These are phyloP conservation scores for Sebastes reedi DNA, from an alignment of 2,797 vertebrate species.

Conservation along the genomic window DNA sequence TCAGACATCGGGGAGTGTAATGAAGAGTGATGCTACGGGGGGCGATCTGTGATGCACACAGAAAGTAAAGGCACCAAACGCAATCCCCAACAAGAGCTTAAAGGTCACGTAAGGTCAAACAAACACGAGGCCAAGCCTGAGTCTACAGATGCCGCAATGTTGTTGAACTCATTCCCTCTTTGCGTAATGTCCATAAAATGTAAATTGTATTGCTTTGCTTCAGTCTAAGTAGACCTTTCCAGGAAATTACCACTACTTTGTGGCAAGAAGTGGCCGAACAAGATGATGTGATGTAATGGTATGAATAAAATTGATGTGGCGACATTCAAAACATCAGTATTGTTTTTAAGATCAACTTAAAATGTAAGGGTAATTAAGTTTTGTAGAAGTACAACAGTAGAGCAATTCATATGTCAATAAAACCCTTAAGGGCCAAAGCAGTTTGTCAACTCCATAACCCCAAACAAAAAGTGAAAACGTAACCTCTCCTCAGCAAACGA, in stretches of 20 bases:
- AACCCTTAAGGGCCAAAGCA: background rate
- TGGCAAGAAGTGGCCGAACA: conserved; percentile 6
- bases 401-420: background rate
- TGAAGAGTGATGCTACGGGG: conserved; percentile 27
- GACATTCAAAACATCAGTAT: background rate
- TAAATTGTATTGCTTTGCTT: conserved; percentile 29
- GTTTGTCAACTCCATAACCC: conserved; percentile 2
- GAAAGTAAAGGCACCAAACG: background rate
- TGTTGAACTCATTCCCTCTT: conserved; percentile 24
- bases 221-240: conserved; percentile 17
- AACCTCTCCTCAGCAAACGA: background rate
- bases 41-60: conserved; percentile 13
- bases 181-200: conserved; percentile 41
- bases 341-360: background rate
- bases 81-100: background rate
- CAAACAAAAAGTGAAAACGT: background rate
- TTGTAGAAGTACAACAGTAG: background rate
- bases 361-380: background rate
- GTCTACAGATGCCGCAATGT: conserved; percentile 8
- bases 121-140: conserved; percentile 26
- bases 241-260: conserved; percentile 14
- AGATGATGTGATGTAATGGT: conserved; percentile 1
- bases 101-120: conserved; percentile 46
- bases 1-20: conserved; percentile 30
- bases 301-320: background rate